Percentiles rank a stretch among this genome's conserved stretches.
These are phyloP conservation scores for Podarcis cretensis DNA, from an alignment of 2,113 vertebrate genomes.

Conservation along the genomic window DNA sequence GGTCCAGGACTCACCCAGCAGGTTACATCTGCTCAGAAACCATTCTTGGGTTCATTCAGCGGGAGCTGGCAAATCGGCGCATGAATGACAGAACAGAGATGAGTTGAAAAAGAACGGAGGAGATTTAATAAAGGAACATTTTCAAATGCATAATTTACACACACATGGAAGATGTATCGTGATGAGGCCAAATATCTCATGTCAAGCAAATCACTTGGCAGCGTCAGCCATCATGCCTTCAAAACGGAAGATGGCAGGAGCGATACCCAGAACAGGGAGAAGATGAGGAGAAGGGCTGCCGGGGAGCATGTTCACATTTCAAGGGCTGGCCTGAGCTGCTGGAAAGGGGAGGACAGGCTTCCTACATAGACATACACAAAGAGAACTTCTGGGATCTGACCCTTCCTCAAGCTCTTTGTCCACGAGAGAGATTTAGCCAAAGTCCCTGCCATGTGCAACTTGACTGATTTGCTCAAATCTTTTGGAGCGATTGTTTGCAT, in stretches of 20 bases:
- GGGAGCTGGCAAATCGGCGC: no score
- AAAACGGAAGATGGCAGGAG: conserved; percentile 7
- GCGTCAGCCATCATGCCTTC: not conserved
- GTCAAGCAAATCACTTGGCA: conserved; percentile 48
- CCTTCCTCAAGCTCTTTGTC: not conserved
- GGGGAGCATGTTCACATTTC: not conserved
- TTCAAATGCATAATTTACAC: conserved; percentile 49
- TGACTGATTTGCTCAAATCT: no score
- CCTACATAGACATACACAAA: not conserved
- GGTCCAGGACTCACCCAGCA: not conserved
- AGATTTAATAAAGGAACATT: conserved; percentile 45
- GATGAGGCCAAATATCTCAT: conserved; percentile 60
- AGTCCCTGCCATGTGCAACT: no score
- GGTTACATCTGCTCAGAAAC: not conserved
- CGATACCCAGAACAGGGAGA: conserved; percentile 16
- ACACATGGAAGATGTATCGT: conserved; percentile 43
- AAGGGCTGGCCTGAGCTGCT: conserved; percentile 15
- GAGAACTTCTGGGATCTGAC: not conserved
- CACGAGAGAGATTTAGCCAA: not conserved
- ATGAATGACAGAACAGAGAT: conserved; percentile 47
- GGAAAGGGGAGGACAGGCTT: not conserved
- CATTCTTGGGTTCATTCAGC: not conserved
- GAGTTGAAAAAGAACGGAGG: conserved; percentile 45
- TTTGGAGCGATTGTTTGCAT: no score
- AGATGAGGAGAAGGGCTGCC: not conserved